A percentile compares a stretch with the other conserved stretches of the same genome.
Evolutionary conservation across 2,888 invertebrate genomes (phyloP).

Genomic region (Salticus scenicus): DNA sequence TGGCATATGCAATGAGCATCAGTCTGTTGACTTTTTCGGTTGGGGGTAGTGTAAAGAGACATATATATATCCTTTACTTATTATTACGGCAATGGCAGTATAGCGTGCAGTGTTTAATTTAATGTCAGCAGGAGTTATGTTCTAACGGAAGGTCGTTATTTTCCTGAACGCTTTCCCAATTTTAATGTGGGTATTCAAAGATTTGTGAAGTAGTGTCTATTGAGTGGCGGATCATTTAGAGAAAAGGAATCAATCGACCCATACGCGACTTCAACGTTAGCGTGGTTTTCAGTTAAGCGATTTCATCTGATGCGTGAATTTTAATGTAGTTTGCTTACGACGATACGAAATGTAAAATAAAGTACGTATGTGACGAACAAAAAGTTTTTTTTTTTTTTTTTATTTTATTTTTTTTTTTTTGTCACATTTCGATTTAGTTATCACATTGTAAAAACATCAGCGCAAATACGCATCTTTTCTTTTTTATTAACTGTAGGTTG

Average conservation of each 20-base stretch:
- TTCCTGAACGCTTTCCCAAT: neutral
- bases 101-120: slow-evolving; percentile 57
- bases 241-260: neutral
- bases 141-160: neutral
- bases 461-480: too few species aligned
- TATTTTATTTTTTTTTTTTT: too few species aligned
- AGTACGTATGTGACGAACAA: too few species aligned
- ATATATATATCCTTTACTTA: slow-evolving; percentile 38
- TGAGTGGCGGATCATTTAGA: neutral
- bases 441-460: too few species aligned
- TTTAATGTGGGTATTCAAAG: slow-evolving; percentile 32
- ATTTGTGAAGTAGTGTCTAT: slow-evolving; percentile 34
- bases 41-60: slow-evolving; percentile 22
- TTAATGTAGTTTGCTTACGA: too few species aligned
- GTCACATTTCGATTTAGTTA: too few species aligned
- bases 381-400: too few species aligned
- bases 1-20: slow-evolving; percentile 47
- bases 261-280: neutral
- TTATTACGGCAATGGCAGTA: slow-evolving; percentile 34
- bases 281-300: too few species aligned
- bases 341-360: too few species aligned
- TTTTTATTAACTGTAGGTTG: too few species aligned
- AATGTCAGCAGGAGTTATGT: slow-evolving; percentile 24
- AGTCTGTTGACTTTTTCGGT: slow-evolving; percentile 48
- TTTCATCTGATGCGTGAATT: neutral